A percentile compares a stretch with the other conserved stretches of the same genome.
phyloP scores from a whole-genome alignment of 2,888 invertebrate genomes.

The Antitype chi region DNA sequence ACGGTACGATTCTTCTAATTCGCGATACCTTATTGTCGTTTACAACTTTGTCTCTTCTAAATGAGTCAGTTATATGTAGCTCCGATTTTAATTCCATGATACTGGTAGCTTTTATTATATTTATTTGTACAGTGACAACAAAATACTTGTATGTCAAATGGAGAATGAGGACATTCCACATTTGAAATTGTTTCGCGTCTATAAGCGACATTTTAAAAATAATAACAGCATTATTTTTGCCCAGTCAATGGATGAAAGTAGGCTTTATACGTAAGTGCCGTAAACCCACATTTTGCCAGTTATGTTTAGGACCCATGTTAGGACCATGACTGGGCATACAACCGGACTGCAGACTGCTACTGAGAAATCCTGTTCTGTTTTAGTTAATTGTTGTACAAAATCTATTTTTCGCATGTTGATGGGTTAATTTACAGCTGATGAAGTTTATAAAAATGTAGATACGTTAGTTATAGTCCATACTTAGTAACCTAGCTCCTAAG shows the following conservation, averaged over 20 bases:
- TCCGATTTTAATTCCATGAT: constrained; percentile 13
- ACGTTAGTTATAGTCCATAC: constrained; percentile 35
- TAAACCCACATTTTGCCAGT: too few relatives aligned
- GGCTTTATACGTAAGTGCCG: too few relatives aligned
- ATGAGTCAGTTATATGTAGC: constrained; percentile 13
- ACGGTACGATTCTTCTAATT: constrained; percentile 55
- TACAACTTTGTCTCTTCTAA: constrained; percentile 56
- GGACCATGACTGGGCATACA: background rate
- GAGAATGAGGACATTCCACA: background rate
- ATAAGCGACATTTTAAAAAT: background rate
- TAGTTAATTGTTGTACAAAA: constrained; percentile 39
- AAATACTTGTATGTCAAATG: background rate
- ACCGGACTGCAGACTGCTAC: background rate
- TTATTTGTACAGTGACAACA: background rate
- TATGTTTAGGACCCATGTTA: background rate
- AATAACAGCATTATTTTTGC: background rate
- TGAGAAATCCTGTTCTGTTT: background rate
- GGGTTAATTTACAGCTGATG: constrained; percentile 18
- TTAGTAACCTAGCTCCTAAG: constrained; percentile 52
- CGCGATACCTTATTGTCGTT: constrained; percentile 78
- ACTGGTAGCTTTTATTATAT: background rate
- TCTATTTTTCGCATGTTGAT: constrained; percentile 26
- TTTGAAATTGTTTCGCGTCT: constrained; percentile 6
- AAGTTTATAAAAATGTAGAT: constrained; percentile 34
- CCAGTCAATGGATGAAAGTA: too few relatives aligned